These are phyloP conservation scores for Aplysina aerophoba DNA, from an alignment of 37 sponge, comb jelly and placozoan genomes.

Conservation along the genomic window DNA sequence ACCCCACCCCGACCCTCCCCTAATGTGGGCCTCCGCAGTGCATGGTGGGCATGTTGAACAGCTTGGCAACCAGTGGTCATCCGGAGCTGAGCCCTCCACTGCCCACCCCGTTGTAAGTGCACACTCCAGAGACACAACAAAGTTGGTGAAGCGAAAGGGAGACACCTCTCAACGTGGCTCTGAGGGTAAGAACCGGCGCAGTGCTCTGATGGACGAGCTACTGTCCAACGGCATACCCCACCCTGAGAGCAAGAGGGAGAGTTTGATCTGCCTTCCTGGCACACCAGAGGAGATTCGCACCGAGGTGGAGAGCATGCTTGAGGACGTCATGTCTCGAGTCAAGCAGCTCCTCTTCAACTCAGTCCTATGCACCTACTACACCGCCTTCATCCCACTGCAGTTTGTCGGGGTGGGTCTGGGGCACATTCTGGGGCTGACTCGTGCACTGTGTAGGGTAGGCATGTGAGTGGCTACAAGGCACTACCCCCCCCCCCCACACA, in stretches of 20 bases:
- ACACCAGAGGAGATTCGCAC: constrained; percentile 62
- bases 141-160: neutral
- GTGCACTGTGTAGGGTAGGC: neutral
- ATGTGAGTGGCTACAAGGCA: no score
- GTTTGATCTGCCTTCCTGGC: constrained; percentile 36
- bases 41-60: neutral
- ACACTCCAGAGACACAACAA: neutral
- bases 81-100: neutral
- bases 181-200: neutral
- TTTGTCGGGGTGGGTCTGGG: constrained; percentile 61
- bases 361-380: constrained; percentile 81
- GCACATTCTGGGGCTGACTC: neutral
- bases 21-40: neutral
- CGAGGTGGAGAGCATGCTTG: constrained; percentile 67
- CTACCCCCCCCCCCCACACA: constrained; percentile 1
- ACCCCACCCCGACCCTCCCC: neutral
- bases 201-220: neutral
- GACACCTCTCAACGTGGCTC: neutral
- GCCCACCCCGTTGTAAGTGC: no score
- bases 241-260: neutral
- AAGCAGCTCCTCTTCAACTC: constrained; percentile 87
- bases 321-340: constrained; percentile 64
- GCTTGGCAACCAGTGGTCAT: neutral
- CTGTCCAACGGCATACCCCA: constrained; percentile 10
- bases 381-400: constrained; percentile 77